Conservation (phyloP, 2,113 vertebrate species). For the Cardinalis cardinalis region DNA sequence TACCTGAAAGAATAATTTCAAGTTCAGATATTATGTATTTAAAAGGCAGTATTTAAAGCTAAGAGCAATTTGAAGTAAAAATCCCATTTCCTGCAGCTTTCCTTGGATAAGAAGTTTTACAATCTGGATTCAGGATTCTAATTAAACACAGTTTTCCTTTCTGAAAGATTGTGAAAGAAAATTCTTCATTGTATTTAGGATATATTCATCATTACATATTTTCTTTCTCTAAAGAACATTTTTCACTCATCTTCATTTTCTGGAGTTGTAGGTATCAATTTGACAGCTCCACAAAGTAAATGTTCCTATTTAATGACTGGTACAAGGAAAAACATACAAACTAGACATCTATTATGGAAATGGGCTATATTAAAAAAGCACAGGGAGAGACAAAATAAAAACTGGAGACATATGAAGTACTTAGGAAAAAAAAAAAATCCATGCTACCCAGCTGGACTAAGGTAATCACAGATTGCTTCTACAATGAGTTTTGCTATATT, state of each 20-base stretch:
- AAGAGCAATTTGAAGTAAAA: not conserved
- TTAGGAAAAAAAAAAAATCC: not conserved
- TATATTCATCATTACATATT: not conserved
- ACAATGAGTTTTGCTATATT: not conserved
- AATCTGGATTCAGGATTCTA: not conserved
- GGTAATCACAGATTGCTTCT: not conserved
- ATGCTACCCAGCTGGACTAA: not conserved
- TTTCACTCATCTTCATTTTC: not conserved
- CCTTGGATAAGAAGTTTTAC: not conserved
- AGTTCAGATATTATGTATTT: not conserved
- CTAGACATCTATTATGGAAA: not conserved
- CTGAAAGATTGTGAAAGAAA: not conserved
- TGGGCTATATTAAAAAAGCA: not conserved
- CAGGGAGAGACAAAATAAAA: not conserved
- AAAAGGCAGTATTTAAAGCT: not conserved
- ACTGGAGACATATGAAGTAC: not conserved
- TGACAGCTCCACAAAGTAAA: not conserved
- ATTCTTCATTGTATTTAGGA: not conserved
- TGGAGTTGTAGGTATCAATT: not conserved
- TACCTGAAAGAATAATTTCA: not conserved
- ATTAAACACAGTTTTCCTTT: not conserved
- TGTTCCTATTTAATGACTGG: not conserved
- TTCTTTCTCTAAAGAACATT: not conserved
- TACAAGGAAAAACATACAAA: not conserved
- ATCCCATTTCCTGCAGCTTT: not conserved